Conservation (phyloP, 2,797 vertebrate genomes). For the Anguilla marmorata region DNA sequence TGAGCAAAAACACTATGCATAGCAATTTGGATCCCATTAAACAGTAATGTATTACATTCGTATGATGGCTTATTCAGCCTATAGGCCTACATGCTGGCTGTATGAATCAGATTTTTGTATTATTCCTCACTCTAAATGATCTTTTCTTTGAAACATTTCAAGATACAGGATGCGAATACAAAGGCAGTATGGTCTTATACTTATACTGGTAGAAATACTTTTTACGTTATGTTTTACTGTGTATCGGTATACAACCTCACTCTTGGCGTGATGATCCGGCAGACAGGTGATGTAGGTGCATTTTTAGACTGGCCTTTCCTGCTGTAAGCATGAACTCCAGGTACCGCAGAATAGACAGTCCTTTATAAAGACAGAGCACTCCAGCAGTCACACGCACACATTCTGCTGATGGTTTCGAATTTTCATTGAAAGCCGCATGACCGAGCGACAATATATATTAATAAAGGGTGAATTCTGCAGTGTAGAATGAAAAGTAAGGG, state of each 20-base stretch:
- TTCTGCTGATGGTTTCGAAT: background rate
- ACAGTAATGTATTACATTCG: background rate
- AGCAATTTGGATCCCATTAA: background rate
- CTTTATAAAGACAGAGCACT: background rate
- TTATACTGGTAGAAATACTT: background rate
- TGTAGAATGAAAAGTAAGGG: background rate
- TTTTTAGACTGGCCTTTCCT: constrained; percentile 15
- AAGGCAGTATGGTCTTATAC: background rate
- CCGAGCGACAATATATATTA: background rate
- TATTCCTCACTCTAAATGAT: background rate
- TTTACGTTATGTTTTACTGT: background rate
- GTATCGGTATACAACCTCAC: background rate
- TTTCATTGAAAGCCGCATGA: background rate
- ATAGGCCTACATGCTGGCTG: background rate
- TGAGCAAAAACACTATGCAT: background rate
- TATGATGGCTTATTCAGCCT: background rate
- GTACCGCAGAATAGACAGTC: background rate
- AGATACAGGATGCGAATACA: background rate
- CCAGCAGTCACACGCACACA: background rate
- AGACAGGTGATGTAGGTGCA: background rate
- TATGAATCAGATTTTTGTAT: background rate
- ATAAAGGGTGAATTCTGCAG: background rate
- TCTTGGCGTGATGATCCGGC: background rate
- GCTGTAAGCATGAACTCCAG: background rate
- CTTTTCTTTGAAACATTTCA: background rate